These are phyloP conservation scores for Spheniscus humboldti DNA, from an alignment of 2,797 vertebrate species.

Conservation along the genomic window DNA sequence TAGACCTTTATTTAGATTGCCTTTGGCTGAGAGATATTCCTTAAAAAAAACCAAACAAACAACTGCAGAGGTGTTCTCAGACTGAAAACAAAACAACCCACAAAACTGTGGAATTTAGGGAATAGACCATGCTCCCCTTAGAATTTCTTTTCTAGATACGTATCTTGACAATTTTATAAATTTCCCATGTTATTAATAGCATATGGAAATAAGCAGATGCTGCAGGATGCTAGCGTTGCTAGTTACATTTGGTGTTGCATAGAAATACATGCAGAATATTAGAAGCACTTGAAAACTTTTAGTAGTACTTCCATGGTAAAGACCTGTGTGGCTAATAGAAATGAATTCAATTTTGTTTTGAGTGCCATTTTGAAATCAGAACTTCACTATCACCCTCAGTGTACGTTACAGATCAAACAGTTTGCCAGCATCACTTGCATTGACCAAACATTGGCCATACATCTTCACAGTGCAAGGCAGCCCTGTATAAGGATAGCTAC, in stretches of 20 bases:
- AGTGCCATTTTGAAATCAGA: neutral
- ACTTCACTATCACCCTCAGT: neutral
- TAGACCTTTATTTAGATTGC: neutral
- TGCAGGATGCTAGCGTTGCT: neutral
- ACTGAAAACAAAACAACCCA: neutral
- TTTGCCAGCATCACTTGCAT: neutral
- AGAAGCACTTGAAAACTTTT: neutral
- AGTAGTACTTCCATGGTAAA: neutral
- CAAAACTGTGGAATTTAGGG: neutral
- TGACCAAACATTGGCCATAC: rapidly evolving
- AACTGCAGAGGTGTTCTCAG: neutral
- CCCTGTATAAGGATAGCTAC: neutral
- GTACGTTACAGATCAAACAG: neutral
- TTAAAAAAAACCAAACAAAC: neutral
- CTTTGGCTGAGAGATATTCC: neutral
- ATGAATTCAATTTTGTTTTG: neutral
- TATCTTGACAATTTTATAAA: neutral
- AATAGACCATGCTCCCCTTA: neutral
- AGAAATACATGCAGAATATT: neutral
- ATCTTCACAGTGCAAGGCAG: neutral
- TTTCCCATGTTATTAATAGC: neutral
- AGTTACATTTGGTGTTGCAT: neutral
- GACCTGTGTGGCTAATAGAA: neutral
- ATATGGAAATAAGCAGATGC: neutral
- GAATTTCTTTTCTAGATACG: neutral